Base-by-base conservation (phyloP, 1,140 invertebrate genomes). In the Temnothorax longispinosus region DNA sequence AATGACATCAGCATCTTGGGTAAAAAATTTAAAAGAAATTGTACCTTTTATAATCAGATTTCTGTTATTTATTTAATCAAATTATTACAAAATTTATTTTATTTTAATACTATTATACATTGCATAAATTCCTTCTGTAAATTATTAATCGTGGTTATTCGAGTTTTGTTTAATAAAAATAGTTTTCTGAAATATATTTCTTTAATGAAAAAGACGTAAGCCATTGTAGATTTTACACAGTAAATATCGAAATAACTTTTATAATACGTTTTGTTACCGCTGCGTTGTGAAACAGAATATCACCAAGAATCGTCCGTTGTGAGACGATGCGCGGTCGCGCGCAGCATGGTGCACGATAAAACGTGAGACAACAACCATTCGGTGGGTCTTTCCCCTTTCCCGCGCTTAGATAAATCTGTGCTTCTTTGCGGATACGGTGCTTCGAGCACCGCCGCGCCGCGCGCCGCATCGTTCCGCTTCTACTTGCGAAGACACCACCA, bases 361-460 rank as follows among this genome's bases (percentile, higher is more conserved):
- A 82, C 52, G 67, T 44, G 18, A 62, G 38, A 52, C 38, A 87
- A 82, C 85, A 74, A 69, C 13, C 62, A 67, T 69, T 67, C 13
- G 21, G 54, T 5, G 44, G 21, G 4, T 27, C 52, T 75, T 58
- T n/a, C 27, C 6, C 32, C 44, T 52, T 47, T 69, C 58, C 69
- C 27, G 18, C 35, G 3, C 41, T 75, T 74, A 87, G 32, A 87
- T 84, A 88, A 84, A 87, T 88, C 52, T 54, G 11, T 65, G 41
- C 38, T 62, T 54, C 58, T 52, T 44, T n/a, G 6, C 18, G 18
- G 64, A 35, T 35, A 15, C 35, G 62, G 10, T 7, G 15, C 21
- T 18, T 1, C 41, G 41, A 47, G 41, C 50, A 41, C 27, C 18
- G 32, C 11, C 27, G 27, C 27, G 1, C 27, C 27, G 27, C 27